Conservation (phyloP, 2,113 vertebrate genomes). For the Centropus unirufus region DNA sequence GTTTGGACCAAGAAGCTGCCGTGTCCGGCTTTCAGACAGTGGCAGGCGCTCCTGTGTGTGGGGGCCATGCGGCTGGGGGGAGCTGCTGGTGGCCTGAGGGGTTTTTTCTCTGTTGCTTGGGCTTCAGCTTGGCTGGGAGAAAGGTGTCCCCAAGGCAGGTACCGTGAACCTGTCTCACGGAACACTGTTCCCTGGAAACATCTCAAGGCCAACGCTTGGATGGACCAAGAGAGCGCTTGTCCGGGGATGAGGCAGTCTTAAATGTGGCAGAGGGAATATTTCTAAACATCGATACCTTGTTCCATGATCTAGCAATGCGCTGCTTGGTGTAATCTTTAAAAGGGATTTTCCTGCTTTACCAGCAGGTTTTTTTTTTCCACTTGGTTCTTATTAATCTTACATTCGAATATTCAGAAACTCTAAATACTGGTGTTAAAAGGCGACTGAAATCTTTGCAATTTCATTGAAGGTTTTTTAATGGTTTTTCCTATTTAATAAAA, state of each 20-base stretch:
- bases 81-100: too few relatives aligned
- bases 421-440: neutral
- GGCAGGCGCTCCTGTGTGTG: neutral
- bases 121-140: neutral
- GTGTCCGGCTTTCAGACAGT: neutral
- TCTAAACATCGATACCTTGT: neutral
- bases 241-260: neutral
- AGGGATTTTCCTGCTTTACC: neutral
- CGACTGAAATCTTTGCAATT: neutral
- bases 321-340: neutral
- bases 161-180: neutral
- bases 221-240: neutral
- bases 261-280: neutral
- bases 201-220: neutral
- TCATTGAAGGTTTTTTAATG: constrained; percentile 1
- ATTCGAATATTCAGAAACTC: constrained; percentile 11
- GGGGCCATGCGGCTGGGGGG: neutral
- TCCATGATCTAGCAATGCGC: neutral
- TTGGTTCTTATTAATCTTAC: neutral
- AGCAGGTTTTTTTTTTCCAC: neutral
- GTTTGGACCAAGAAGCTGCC: neutral
- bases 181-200: neutral
- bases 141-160: neutral
- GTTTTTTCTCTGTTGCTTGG: neutral
- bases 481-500: constrained; percentile 17